Percentiles rank a stretch among this genome's conserved stretches.
These are phyloP conservation scores for Zosterops japonicus DNA, from an alignment of 2,113 vertebrate genomes.

Conservation along the genomic window DNA sequence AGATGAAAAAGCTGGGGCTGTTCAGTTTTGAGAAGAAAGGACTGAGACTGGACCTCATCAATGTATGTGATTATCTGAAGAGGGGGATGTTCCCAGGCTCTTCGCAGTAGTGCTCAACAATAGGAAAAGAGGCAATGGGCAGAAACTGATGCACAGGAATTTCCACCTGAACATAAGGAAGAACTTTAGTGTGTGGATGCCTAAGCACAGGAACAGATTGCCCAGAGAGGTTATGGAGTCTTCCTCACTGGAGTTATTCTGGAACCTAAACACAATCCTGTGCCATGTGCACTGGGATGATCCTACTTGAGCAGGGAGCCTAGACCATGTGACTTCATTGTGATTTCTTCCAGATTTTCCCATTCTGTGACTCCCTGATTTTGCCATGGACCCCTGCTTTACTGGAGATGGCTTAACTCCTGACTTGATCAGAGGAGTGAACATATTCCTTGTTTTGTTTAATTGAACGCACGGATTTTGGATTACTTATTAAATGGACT, in stretches of 20 bases:
- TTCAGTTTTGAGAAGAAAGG: background rate
- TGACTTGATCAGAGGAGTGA: background rate
- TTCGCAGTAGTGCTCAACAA: background rate
- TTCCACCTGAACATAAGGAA: background rate
- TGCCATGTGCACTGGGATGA: background rate
- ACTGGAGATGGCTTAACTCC: background rate
- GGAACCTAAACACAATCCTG: background rate
- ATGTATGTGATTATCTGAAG: background rate
- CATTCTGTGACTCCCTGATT: background rate
- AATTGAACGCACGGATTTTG: accelerated
- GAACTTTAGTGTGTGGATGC: background rate
- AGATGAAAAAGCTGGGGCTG: background rate
- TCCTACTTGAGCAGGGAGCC: background rate
- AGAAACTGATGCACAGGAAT: background rate
- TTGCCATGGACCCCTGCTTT: background rate
- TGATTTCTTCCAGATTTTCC: background rate
- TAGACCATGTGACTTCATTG: background rate
- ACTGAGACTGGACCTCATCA: background rate
- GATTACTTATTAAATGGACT: background rate
- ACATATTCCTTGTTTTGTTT: background rate
- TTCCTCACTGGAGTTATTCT: background rate
- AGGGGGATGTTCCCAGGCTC: background rate
- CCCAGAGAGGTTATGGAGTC: background rate
- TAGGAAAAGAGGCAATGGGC: background rate
- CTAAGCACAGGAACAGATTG: background rate